Evolutionary conservation across 2,888 invertebrate species (phyloP), one percentile per base, ranked within the genome.

Genomic region (Cryptus viduatorius): DNA sequence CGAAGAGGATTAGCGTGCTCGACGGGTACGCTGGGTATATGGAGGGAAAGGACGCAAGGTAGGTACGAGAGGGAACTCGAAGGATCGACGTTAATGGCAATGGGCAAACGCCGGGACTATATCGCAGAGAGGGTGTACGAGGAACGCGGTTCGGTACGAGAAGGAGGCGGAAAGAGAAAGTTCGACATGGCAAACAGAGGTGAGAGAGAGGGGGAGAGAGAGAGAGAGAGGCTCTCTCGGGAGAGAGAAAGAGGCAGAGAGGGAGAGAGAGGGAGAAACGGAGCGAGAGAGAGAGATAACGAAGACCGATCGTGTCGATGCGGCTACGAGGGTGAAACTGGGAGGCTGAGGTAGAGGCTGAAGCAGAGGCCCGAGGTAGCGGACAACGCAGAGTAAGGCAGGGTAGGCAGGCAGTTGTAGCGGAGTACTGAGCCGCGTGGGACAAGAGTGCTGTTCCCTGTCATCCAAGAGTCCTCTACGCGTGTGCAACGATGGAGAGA

Each of bases 371-470:
- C 68, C 73, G 76, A 75, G 75, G 48, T 48, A 59, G 69, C 42
- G 69, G 29, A 46, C 61, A 48, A 50, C 19, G 50, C 12, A 46
- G 65, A 71, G 61, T 42, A 53, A 73, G 59, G 76, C 59, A 71
- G 72, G 77, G 80, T 78, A 61, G 80, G 80, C 79, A 61, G 80
- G 83, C 82, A 81, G 86, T 90, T 89, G 90, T 89, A 89, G 87
- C 84, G 76, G 87, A 88, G 91, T 89, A 89, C 87, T 92, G 90
- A 92, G 91, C 92, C 89, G 89, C 92, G 91, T 92, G 92, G 90
- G 91, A 91, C 89, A 89, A 88, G 89, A 89, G 89, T 89, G 89
- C 90, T 91, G 91, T 90, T 91, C 89, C 85, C 88, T 89, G 89
- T 89, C 89, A 89, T 83, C 82, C 65, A 31, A 71, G 65, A 65